Evolutionary conservation across 1,140 invertebrate genomes (phyloP).

Genomic region (Agrilus planipennis): DNA sequence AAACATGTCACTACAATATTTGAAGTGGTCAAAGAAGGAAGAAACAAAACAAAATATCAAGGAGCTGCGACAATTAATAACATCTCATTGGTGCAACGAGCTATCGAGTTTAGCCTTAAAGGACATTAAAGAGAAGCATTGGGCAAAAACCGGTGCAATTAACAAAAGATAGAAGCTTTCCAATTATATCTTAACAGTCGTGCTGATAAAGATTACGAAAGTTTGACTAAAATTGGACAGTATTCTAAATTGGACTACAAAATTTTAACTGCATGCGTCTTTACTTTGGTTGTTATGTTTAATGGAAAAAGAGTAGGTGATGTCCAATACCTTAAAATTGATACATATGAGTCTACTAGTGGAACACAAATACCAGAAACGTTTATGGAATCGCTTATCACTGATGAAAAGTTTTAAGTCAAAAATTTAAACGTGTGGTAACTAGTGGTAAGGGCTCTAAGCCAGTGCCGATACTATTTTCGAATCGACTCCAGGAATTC

Average conservation of each 20-base stretch:
- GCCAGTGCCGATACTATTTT: constrained; percentile 8
- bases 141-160: constrained; percentile 3
- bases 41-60: constrained; percentile 3
- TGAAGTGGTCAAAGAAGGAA: not conserved
- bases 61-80: constrained; percentile 4
- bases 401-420: constrained; percentile 5
- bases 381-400: constrained; percentile 2
- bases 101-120: constrained; percentile 6
- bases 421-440: constrained; percentile 11
- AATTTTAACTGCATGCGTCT: constrained; percentile 9
- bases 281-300: constrained; percentile 8
- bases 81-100: constrained; percentile 7
- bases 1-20: constrained; percentile 1
- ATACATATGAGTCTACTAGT: constrained; percentile 6
- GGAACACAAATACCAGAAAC: constrained; percentile 11
- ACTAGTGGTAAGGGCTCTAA: constrained; percentile 10
- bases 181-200: not conserved
- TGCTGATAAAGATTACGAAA: constrained; percentile 3
- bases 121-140: constrained; percentile 5
- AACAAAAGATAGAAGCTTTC: constrained; percentile 4
- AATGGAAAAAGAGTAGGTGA: constrained; percentile 6
- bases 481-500: constrained; percentile 3
- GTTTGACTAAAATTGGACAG: constrained; percentile 1
- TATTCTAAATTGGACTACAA: not conserved
- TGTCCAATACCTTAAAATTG: constrained; percentile 8